A percentile compares a stretch with the other conserved stretches of the same genome.
These are phyloP conservation scores for Onychomys torridus DNA, from an alignment of 2,797 vertebrate species.

Conservation along the genomic window DNA sequence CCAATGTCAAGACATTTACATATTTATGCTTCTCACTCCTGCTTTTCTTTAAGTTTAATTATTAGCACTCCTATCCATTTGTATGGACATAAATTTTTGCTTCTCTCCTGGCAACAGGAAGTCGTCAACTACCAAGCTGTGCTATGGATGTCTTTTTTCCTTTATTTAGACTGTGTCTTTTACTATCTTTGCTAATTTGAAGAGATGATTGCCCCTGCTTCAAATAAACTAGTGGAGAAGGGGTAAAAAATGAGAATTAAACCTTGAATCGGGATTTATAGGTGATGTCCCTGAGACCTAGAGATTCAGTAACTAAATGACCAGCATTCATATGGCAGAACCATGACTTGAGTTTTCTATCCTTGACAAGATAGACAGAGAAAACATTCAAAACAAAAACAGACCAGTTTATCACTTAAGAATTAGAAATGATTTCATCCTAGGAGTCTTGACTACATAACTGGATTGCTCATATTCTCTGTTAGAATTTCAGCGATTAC, in stretches of 20 bases:
- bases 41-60: conserved; percentile 9
- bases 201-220: not conserved
- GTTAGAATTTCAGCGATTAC: not conserved
- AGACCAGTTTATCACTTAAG: not conserved
- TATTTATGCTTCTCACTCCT: not conserved
- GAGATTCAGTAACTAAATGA: not conserved
- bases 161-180: not conserved
- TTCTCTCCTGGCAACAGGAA: not conserved
- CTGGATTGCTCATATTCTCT: not conserved
- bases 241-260: not conserved
- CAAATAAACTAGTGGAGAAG: not conserved
- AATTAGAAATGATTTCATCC: not conserved
- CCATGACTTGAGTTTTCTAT: not conserved
- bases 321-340: not conserved
- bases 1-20: not conserved
- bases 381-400: not conserved
- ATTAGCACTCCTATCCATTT: not conserved
- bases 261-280: not conserved
- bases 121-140: not conserved
- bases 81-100: not conserved
- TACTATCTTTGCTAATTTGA: not conserved
- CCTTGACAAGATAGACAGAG: not conserved
- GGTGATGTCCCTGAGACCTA: not conserved
- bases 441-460: not conserved
- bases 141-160: not conserved